Percentiles rank a stretch among this genome's conserved stretches.
Evolutionary conservation across 2,113 vertebrate genomes (phyloP).

Genomic region (Callospermophilus lateralis): DNA sequence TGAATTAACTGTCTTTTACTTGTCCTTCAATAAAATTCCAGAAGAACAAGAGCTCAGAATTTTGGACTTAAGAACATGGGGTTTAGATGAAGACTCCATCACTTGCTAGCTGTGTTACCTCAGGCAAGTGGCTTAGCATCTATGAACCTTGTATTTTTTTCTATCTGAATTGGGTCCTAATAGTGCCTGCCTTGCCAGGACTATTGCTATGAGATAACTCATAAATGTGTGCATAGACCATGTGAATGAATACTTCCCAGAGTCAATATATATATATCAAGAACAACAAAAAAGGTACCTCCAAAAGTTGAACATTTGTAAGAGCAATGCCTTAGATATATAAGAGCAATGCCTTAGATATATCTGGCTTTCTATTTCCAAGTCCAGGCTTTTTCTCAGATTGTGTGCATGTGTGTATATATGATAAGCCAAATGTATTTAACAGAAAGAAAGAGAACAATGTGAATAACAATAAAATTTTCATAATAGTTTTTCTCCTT

Average conservation of each 20-base stretch:
- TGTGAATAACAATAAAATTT: neutral
- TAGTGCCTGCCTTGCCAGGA: neutral
- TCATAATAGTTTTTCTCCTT: neutral
- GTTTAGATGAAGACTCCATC: neutral
- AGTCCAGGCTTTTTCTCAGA: neutral
- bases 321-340: no score
- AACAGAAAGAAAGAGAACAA: neutral
- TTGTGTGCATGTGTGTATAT: neutral
- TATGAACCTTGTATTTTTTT: neutral
- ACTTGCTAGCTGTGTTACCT: neutral
- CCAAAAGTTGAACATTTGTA: neutral
- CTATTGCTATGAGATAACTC: neutral
- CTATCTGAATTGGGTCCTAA: neutral
- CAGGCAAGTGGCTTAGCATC: neutral
- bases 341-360: rapidly evolving
- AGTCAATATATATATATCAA: neutral
- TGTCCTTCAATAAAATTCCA: neutral
- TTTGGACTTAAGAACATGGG: neutral
- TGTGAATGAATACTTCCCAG: neutral
- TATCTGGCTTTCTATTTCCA: neutral
- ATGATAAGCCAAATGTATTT: neutral
- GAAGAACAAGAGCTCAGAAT: neutral
- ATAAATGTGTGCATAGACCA: neutral
- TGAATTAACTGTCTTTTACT: neutral
- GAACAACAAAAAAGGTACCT: neutral